These are phyloP conservation scores for Periphyllus acericola DNA, from an alignment of 2,888 invertebrate genomes.

Conservation along the genomic window DNA sequence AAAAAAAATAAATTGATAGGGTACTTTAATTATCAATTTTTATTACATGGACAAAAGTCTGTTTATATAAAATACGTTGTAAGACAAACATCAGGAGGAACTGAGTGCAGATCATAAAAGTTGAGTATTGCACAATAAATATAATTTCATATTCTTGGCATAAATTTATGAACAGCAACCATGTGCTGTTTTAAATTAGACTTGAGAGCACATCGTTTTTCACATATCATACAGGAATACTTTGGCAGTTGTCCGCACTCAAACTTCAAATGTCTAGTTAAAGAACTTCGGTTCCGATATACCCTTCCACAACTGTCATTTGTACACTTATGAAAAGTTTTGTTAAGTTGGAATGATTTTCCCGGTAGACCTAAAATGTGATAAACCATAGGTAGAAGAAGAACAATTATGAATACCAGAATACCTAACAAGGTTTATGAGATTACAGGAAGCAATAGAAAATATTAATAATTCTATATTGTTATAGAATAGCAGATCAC, in stretches of 20 bases:
- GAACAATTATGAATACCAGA: background rate
- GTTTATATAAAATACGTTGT: background rate
- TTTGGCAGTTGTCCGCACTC: conserved; percentile 66
- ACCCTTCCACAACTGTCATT: conserved; percentile 64
- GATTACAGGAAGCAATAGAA: conserved; percentile 4
- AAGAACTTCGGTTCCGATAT: conserved; percentile 65
- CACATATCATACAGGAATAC: conserved; percentile 65
- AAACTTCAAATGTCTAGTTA: conserved; percentile 64
- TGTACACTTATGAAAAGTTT: conserved; percentile 22
- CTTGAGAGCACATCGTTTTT: conserved; percentile 47
- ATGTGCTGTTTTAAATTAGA: conserved; percentile 57
- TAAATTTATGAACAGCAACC: conserved; percentile 15
- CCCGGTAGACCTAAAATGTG: conserved; percentile 19
- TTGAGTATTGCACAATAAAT: background rate
- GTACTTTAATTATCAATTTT: background rate
- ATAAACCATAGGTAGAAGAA: conserved; percentile 14
- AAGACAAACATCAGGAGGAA: background rate
- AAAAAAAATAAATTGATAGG: background rate
- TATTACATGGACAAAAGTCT: background rate
- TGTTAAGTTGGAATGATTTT: background rate
- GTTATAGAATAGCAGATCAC: background rate
- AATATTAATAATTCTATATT: conserved; percentile 1
- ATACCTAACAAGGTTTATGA: background rate
- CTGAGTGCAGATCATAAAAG: background rate
- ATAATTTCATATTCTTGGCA: conserved; percentile 8